These are phyloP conservation scores for Callinectes sapidus DNA, from an alignment of 2,888 invertebrate genomes.

Conservation along the genomic window DNA sequence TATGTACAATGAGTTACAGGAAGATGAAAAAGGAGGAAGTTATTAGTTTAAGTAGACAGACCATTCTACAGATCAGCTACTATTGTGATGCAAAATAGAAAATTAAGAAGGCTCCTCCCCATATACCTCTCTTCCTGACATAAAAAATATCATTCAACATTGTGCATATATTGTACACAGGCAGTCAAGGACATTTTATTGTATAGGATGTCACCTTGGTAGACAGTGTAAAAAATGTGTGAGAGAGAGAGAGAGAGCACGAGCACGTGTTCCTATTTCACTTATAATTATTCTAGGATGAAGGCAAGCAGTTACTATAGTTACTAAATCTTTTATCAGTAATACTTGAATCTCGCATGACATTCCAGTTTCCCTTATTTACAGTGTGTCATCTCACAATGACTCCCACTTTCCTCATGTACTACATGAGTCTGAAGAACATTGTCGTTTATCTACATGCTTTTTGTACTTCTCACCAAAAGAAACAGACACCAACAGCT, in stretches of 20 bases:
- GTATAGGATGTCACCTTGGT: neutral
- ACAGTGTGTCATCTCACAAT: neutral
- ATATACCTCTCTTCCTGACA: neutral
- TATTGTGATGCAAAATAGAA: neutral
- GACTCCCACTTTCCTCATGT: neutral
- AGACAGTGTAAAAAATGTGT: too few relatives aligned
- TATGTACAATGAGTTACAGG: neutral
- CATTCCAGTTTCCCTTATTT: slow-evolving; percentile 1
- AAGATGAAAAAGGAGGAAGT: neutral
- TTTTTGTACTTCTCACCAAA: neutral
- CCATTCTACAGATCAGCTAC: neutral
- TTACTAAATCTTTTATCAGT: neutral
- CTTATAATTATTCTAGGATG: neutral
- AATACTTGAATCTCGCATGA: neutral
- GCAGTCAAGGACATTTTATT: neutral
- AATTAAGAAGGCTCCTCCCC: neutral
- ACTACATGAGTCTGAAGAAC: neutral
- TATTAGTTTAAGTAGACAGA: neutral
- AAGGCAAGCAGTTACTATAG: neutral
- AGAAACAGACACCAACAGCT: neutral
- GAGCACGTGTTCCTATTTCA: neutral
- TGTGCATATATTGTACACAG: neutral
- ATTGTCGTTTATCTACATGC: neutral
- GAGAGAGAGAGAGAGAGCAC: neutral
- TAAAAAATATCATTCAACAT: neutral